Evolutionary conservation across 2,888 invertebrate genomes (phyloP).

Genomic region (Eilema griseolum): DNA sequence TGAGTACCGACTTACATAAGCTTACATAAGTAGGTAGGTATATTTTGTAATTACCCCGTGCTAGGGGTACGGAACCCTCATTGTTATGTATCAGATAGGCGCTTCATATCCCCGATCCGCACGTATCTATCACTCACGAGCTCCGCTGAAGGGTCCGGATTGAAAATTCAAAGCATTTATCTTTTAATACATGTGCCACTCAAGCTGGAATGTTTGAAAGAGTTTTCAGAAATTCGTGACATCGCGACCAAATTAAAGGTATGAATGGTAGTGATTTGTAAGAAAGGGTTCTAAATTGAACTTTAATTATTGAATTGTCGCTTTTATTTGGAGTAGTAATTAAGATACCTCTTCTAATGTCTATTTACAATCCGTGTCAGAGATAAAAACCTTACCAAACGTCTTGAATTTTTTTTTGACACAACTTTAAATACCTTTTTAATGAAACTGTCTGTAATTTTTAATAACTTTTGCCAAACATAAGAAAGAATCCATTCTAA

Average conservation of each 20-base stretch:
- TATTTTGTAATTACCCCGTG: conserved; percentile 19
- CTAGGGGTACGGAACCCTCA: conserved; percentile 23
- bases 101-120: conserved; percentile 42
- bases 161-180: conserved; percentile 53
- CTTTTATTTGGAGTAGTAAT: too few relatives aligned
- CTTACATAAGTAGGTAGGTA: background rate
- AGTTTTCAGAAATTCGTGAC: conserved; percentile 16
- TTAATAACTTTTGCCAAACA: too few relatives aligned
- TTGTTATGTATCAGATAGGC: conserved; percentile 55
- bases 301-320: too few relatives aligned
- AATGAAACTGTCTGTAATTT: too few relatives aligned
- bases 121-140: conserved; percentile 42
- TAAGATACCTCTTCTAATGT: too few relatives aligned
- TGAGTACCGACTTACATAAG: too few relatives aligned
- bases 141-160: conserved; percentile 39
- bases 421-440: too few relatives aligned
- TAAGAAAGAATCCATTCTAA: background rate
- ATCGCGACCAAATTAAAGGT: conserved; percentile 23
- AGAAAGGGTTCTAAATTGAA: background rate
- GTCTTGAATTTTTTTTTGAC: background rate
- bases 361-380: background rate
- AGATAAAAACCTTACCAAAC: background rate
- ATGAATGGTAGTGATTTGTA: background rate
- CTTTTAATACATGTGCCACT: conserved; percentile 51
- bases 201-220: conserved; percentile 27